Base-by-base conservation (phyloP, 53 echinoderm and acorn worm genomes). In the Mesocentrotus franciscanus region DNA sequence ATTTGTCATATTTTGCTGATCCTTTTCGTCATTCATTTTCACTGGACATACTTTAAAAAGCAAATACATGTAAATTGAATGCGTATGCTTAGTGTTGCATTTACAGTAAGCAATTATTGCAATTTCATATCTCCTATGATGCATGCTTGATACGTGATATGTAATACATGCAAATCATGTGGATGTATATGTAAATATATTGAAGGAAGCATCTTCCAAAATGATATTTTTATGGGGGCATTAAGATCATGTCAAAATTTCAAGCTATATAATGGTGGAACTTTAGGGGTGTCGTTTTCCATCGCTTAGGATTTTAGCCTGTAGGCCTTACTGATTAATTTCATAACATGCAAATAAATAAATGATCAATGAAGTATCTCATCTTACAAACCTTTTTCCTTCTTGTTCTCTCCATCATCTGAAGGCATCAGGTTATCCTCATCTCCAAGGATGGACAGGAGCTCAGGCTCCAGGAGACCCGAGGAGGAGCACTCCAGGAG, bases 381-480 rank as follows among this genome's bases (percentile, higher is more conserved):
- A 12, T 30, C 6, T 64, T 39, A 57, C 85, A 60, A 59, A 95
- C 90, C 91, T 61, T 95, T 95, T 61, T 78, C 76, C 66, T 85
- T 92, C 4, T 61, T 61, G 89, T 96, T 95, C 89, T 95, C 97
- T 27, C 78, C 92, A 26, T 96, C 93, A n/a, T 74, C 60, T 15
- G 95, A 75, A 62, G 97, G 95, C 96, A 97, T 96, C 70, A 97
- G 95, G 66, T 96, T 98, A 91, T 97, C 96, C 20, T 97, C 97
- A 92, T 97, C 97, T 10, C 97, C 98, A 10, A 98, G 96, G 60
- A 98, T 97, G 36, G 96, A 85, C 60, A 98, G 94, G 2, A 98
- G 95, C 84, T 98, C 98, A 1, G 97, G 26, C 83, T 98, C 98
- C 64, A 98, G 96, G 14, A 98, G 96, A 17, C 98, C 98, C 29